Percentiles rank a stretch among this genome's conserved stretches.
Evolutionary conservation across 2,888 invertebrate species (phyloP).

Genomic region (Lissocephala sabroskyi): DNA sequence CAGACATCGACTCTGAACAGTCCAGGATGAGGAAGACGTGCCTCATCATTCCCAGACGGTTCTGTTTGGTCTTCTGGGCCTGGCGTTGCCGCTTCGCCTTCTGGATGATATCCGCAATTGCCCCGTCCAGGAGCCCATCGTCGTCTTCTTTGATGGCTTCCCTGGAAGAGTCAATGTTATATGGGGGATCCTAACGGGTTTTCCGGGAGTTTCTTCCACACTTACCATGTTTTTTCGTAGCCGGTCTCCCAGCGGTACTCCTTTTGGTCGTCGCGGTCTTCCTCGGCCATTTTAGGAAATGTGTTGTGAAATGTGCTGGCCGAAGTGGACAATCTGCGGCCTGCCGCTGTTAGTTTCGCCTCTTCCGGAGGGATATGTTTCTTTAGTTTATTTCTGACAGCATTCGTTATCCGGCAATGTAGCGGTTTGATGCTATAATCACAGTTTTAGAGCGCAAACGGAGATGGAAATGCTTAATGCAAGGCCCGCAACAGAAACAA

Average conservation of each 20-base stretch:
- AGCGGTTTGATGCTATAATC: too few species aligned
- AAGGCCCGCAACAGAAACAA: too few species aligned
- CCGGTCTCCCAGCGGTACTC: constrained; percentile 97
- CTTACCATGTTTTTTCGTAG: constrained; percentile 93
- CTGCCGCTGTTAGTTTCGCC: too few species aligned
- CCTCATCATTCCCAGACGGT: constrained; percentile 98
- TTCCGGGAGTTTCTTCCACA: neutral
- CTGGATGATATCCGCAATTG: constrained; percentile 92
- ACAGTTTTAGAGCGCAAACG: too few species aligned
- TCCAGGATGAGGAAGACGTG: constrained; percentile 94
- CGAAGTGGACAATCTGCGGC: too few species aligned
- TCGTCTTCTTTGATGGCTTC: constrained; percentile 98
- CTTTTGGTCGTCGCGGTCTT: constrained; percentile 86
- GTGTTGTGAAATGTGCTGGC: too few species aligned
- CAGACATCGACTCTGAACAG: constrained; percentile 94
- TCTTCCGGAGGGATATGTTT: too few species aligned
- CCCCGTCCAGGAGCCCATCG: constrained; percentile 90
- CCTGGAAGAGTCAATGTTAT: too few species aligned
- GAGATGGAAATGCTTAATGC: too few species aligned
- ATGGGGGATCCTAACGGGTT: too few species aligned
- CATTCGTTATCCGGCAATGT: too few species aligned
- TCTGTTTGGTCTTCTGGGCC: constrained; percentile 79
- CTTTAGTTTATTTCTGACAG: too few species aligned
- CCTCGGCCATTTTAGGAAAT: constrained; percentile 56
- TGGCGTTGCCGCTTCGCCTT: constrained; percentile 88